phyloP scores from a whole-genome alignment of 35 echinoderm and acorn worm species.

The Hemicentrotus pulcherrimus region DNA sequence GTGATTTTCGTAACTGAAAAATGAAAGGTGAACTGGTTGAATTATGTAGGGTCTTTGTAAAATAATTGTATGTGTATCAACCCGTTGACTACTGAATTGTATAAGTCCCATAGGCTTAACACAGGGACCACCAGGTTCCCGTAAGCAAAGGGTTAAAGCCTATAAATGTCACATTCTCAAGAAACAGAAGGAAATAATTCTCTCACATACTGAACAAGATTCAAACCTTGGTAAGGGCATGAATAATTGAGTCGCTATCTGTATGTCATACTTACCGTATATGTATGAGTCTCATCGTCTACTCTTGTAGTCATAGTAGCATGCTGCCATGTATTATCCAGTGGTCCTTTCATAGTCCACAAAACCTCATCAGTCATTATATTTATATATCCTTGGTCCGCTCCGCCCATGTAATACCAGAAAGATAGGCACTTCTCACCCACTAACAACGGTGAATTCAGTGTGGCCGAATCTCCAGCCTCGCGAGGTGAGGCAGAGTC shows the following conservation, averaged over 20 bases:
- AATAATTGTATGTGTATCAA: no score
- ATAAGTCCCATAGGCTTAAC: no score
- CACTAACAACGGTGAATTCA: conserved; percentile 36
- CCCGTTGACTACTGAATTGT: no score
- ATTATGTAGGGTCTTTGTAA: no score
- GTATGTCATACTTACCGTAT: background rate
- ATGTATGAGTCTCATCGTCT: background rate
- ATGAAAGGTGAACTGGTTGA: no score
- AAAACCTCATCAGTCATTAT: background rate
- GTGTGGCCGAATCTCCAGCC: conserved; percentile 41
- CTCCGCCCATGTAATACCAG: conserved; percentile 84
- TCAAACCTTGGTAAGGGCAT: no score
- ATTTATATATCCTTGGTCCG: conserved; percentile 24
- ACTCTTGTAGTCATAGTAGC: conserved; percentile 50
- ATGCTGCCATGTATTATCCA: conserved; percentile 66
- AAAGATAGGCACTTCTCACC: conserved; percentile 68
- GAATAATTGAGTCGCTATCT: background rate
- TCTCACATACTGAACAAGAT: no score
- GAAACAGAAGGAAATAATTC: no score
- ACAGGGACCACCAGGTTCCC: no score
- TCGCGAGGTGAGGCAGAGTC: conserved; percentile 65
- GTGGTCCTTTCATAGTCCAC: conserved; percentile 54
- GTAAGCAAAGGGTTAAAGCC: no score
- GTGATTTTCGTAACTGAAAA: no score
- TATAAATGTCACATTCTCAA: no score